Percentiles rank a stretch among this genome's conserved stretches.
These are phyloP conservation scores for Callorhinus ursinus DNA, from an alignment of 2,113 vertebrate genomes.

Conservation along the genomic window DNA sequence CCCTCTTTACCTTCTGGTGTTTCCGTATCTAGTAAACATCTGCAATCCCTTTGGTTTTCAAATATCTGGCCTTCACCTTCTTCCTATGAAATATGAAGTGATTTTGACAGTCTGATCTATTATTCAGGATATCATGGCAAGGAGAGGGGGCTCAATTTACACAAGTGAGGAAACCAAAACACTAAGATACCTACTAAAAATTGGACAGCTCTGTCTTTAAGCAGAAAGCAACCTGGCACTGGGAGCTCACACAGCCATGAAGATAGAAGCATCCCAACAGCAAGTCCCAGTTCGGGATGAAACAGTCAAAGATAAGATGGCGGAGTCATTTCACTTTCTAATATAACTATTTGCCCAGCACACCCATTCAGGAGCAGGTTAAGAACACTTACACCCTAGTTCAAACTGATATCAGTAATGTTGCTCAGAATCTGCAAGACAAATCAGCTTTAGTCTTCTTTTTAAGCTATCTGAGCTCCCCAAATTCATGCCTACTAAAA, in stretches of 20 bases:
- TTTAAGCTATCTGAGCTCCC: not conserved
- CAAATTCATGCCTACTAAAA: not conserved
- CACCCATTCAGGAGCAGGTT: not conserved
- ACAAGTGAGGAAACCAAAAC: not conserved
- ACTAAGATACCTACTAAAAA: not conserved
- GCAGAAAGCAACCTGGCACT: not conserved
- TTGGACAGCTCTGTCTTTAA: not conserved
- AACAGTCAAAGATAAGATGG: not conserved
- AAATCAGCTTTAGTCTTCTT: not conserved
- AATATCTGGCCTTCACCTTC: not conserved
- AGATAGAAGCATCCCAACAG: not conserved
- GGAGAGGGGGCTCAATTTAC: not conserved
- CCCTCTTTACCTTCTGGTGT: not conserved
- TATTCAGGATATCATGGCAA: not conserved
- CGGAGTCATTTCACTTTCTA: not conserved
- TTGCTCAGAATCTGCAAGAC: not conserved
- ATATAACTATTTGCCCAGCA: not conserved
- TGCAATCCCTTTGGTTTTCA: not conserved
- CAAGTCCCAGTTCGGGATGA: not conserved
- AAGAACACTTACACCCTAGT: not conserved
- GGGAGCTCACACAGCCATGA: not conserved
- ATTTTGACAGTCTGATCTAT: not conserved
- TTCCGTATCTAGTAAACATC: not conserved
- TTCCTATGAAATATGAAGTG: not conserved
- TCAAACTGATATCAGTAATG: not conserved